These are phyloP conservation scores for Oryzias curvinotus DNA, from an alignment of 2,113 vertebrate species.

Conservation along the genomic window DNA sequence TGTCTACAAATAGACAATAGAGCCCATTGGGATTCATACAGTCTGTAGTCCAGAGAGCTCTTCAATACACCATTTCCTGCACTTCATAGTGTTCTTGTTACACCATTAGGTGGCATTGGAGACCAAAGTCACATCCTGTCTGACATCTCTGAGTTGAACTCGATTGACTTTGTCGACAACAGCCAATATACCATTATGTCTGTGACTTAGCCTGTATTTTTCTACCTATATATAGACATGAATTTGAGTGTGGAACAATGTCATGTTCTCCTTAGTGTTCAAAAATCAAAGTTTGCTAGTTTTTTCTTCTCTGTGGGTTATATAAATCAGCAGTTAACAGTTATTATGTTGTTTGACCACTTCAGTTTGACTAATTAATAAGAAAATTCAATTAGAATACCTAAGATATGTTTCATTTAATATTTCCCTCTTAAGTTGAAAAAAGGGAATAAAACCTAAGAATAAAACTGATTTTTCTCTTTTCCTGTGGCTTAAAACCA, in stretches of 20 bases:
- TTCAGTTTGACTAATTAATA: constrained; percentile 12
- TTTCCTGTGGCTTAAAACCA: constrained; percentile 5
- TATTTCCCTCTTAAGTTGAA: constrained; percentile 2
- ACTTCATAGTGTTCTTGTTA: neutral
- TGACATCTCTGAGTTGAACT: constrained; percentile 61
- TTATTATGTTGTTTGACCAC: neutral
- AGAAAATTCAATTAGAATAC: neutral
- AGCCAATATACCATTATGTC: constrained; percentile 52
- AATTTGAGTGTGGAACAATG: too few relatives aligned
- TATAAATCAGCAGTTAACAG: neutral
- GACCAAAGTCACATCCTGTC: constrained; percentile 8
- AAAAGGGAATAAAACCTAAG: constrained; percentile 6
- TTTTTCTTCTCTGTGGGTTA: neutral
- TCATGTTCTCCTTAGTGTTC: too few relatives aligned
- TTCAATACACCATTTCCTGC: neutral
- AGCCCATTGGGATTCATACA: too few relatives aligned
- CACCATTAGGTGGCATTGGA: constrained; percentile 71
- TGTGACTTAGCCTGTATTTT: constrained; percentile 30
- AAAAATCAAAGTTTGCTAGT: neutral
- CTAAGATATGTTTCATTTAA: constrained; percentile 1
- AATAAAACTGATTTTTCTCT: constrained; percentile 14
- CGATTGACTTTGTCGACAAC: constrained; percentile 57
- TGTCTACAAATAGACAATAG: too few relatives aligned
- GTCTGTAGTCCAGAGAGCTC: too few relatives aligned
- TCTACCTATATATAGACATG: neutral